Evolutionary conservation across 2,113 vertebrate species (phyloP), one percentile per base, ranked within the genome.

Genomic region (Speoplatyrhinus poulsoni): DNA sequence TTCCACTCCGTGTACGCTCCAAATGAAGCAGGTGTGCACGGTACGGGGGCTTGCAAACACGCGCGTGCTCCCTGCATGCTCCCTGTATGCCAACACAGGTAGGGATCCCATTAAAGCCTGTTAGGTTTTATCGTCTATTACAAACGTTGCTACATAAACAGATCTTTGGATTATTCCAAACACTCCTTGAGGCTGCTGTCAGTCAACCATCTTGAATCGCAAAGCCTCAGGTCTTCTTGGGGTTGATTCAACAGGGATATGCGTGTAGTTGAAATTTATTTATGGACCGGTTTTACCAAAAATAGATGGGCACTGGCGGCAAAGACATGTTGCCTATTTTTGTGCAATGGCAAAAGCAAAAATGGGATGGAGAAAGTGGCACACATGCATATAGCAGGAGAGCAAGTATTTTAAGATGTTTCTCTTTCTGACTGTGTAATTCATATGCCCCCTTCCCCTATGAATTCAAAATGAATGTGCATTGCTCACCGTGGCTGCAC

Each of bases 321-420:
- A 72, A 75, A 78, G 73, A 79, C 77, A 71, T 75, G 4, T 60
- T 56, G 81, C 87, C 86, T 87, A 86, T 90, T 90, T 86, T 65
- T 17, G 79, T 81, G 65, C 72, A 46, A n/a, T 47, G 64, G 72
- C 83, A 26, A 26, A 26, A 26, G 3, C 26, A 26, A 26, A 26
- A 26, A 26, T 26, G 26, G 26, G 26, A 19, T 26, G 26, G 26
- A 65, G 73, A 17, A 41, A 65, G 62, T 19, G 13, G 13, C 52
- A 53, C 52, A 13, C 52, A 53, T 53, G 52, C 52, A 53, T 53
- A 41, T 41, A 41, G 7, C 36, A 8, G 36, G 36, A 41, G 36
- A 41, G 36, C 36, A 41, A 41, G 5, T 41, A 41, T 41, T 41
- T 41, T 41, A 5, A 41, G 36, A 41, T 8, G 3, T 5, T 41